A percentile compares a stretch with the other conserved stretches of the same genome.
Conservation (phyloP, 2,888 invertebrate species). For the Cyclophora punctaria region DNA sequence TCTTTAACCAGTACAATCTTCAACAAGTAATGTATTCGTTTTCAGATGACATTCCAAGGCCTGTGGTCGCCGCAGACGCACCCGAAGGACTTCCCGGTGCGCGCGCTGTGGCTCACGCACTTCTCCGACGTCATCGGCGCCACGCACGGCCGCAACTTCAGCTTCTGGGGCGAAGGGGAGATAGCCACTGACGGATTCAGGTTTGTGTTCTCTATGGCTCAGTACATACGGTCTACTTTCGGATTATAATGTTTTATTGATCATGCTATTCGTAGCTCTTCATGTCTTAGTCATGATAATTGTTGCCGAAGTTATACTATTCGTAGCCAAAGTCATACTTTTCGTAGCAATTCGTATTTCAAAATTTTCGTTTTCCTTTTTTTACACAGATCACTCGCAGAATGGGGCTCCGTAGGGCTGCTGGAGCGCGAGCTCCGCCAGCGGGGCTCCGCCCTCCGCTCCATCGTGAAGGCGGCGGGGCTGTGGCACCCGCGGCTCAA, state of each 20-base stretch:
- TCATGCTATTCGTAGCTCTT: no score
- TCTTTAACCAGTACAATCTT: no score
- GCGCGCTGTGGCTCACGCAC: conserved; percentile 91
- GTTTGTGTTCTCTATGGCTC: conserved; percentile 28
- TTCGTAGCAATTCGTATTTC: no score
- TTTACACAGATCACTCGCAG: conserved; percentile 76
- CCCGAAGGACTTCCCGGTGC: conserved; percentile 94
- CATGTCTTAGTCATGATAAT: no score
- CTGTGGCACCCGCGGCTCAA: conserved; percentile 93
- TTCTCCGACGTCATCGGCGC: conserved; percentile 98
- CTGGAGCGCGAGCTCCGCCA: conserved; percentile 92
- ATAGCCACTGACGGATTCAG: conserved; percentile 92
- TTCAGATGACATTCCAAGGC: conserved; percentile 89
- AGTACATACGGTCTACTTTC: no score
- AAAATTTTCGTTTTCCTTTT: neutral
- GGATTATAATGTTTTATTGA: no score
- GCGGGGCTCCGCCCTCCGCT: conserved; percentile 83
- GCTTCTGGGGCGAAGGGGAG: conserved; percentile 94
- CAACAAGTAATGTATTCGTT: neutral
- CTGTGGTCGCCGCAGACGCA: conserved; percentile 97
- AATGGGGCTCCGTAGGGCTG: conserved; percentile 91
- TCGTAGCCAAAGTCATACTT: no score
- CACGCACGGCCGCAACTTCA: conserved; percentile 90
- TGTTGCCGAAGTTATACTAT: no score
- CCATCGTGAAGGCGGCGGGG: conserved; percentile 91